Evolutionary conservation across 2,113 vertebrate species (phyloP).

Genomic region (Anarrhichthys ocellatus): DNA sequence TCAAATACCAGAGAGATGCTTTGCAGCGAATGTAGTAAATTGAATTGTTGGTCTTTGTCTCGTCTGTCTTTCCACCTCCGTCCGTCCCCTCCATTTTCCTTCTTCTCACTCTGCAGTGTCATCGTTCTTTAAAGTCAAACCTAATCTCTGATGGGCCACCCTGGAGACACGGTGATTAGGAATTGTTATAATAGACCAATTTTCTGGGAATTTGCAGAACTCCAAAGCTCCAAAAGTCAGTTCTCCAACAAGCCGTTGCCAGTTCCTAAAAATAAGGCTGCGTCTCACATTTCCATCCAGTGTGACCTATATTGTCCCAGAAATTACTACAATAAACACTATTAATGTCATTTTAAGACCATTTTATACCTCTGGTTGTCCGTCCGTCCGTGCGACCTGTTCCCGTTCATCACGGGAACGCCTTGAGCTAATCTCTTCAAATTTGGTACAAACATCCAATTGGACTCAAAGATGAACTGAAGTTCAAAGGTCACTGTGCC

Average conservation of each 20-base stretch:
- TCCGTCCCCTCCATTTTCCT: neutral
- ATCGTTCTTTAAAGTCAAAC: neutral
- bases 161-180: neutral
- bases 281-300: neutral
- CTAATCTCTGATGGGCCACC: neutral
- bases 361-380: no score
- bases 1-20: constrained; percentile 19
- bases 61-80: neutral
- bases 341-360: no score
- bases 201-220: neutral
- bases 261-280: constrained; percentile 17
- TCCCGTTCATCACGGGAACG: no score
- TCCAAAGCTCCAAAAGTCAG: neutral
- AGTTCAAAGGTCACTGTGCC: no score
- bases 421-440: no score
- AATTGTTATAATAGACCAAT: neutral
- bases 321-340: no score
- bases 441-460: no score
- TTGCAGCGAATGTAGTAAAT: neutral
- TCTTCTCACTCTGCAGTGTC: neutral
- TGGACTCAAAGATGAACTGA: no score
- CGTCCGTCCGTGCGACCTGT: no score
- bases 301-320: neutral
- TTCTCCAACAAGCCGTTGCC: neutral
- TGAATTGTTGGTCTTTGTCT: neutral